phyloP scores from a whole-genome alignment of 2,113 vertebrate species.

The Microcebus ravelobensis region DNA sequence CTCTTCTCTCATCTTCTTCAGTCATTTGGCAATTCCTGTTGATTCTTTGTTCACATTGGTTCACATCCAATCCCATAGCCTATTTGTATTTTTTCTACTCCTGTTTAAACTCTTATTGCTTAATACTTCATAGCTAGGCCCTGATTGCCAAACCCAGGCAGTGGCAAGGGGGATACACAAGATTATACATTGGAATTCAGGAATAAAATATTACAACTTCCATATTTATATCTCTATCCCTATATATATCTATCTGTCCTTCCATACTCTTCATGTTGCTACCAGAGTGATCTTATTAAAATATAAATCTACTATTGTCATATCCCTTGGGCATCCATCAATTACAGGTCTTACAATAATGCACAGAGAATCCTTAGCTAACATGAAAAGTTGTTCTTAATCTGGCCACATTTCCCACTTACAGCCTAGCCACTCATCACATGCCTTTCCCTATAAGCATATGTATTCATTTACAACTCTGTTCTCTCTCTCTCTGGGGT shows the following conservation, averaged over 20 bases:
- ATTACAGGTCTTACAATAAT: too few species aligned
- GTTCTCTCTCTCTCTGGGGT: background rate
- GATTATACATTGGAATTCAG: background rate
- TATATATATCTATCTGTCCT: background rate
- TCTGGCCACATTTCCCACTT: background rate
- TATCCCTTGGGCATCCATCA: too few species aligned
- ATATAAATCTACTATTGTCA: background rate
- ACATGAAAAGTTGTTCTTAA: background rate
- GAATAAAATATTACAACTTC: slow-evolving; percentile 3
- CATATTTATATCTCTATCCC: background rate
- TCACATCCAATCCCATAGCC: background rate
- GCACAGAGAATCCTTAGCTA: background rate
- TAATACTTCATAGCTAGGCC: background rate
- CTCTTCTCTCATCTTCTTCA: background rate
- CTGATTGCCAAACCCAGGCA: background rate
- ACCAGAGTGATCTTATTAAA: background rate
- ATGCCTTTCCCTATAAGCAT: background rate
- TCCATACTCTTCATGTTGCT: background rate
- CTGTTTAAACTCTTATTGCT: background rate
- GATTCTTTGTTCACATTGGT: background rate
- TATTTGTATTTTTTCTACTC: background rate
- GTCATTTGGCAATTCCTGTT: background rate
- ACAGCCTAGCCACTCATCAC: background rate
- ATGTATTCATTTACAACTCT: background rate
- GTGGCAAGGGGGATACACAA: background rate